A percentile compares a stretch with the other conserved stretches of the same genome.
Conservation (phyloP, 2,113 vertebrate species). For the Neolamprologus caudopunctatus region DNA sequence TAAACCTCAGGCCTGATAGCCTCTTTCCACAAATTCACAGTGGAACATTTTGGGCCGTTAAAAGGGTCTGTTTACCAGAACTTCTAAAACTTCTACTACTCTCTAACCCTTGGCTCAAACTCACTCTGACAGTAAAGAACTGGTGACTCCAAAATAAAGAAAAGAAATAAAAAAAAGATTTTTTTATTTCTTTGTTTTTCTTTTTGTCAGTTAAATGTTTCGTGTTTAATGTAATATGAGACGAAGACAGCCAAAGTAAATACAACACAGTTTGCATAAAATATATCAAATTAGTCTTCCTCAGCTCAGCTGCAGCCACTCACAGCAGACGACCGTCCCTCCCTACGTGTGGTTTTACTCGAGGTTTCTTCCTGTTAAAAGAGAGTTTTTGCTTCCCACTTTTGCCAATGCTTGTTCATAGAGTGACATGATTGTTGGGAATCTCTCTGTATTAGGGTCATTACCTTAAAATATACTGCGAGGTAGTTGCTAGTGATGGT, state of each 20-base stretch:
- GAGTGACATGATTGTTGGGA: not conserved
- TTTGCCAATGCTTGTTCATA: not conserved
- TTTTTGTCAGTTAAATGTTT: not conserved
- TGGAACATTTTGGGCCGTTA: not conserved
- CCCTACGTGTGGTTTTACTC: not conserved
- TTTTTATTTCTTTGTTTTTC: not conserved
- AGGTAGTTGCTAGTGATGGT: not conserved
- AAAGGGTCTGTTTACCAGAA: not conserved
- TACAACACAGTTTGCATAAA: not conserved
- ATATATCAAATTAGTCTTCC: not conserved
- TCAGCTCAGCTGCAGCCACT: not conserved
- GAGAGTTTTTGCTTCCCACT: not conserved
- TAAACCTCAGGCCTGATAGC: not conserved
- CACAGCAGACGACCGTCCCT: not conserved
- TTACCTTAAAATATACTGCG: not conserved
- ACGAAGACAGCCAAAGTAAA: not conserved
- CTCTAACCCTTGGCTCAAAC: not conserved
- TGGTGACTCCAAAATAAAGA: not conserved
- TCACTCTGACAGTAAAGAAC: not conserved
- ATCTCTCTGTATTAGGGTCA: not conserved
- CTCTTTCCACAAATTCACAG: not conserved
- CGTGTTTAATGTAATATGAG: not conserved
- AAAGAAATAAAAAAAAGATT: fast-evolving
- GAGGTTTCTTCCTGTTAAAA: not conserved
- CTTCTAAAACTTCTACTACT: not conserved